Evolutionary conservation across 2,113 vertebrate genomes (phyloP).

Genomic region (Telmatochromis sp.): DNA sequence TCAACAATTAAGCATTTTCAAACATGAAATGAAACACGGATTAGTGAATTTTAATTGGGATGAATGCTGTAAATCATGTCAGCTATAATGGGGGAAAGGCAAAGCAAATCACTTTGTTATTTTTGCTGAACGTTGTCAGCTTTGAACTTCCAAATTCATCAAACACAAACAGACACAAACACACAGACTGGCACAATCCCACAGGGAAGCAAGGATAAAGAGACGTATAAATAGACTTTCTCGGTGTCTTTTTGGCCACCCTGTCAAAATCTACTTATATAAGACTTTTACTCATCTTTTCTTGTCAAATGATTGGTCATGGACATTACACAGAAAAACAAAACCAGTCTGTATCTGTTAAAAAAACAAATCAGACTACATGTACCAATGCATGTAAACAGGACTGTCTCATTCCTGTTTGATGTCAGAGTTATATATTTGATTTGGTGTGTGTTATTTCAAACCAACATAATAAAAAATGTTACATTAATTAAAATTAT

Average conservation of each 20-base stretch:
- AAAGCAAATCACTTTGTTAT: constrained; percentile 5
- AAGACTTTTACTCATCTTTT: constrained; percentile 50
- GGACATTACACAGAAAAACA: constrained; percentile 10
- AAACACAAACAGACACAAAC: constrained; percentile 10
- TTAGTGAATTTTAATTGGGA: not conserved
- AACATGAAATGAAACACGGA: not conserved
- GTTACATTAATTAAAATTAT: not conserved
- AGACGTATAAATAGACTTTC: constrained; percentile 43
- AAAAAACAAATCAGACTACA: not conserved
- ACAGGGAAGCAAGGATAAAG: constrained; percentile 32
- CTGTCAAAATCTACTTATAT: constrained; percentile 43
- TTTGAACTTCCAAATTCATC: constrained; percentile 32
- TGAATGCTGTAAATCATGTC: not conserved
- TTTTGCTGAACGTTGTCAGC: constrained; percentile 14
- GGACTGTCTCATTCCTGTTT: not conserved
- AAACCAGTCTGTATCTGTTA: not conserved
- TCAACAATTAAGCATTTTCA: not conserved
- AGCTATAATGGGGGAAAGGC: not conserved
- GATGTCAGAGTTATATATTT: not conserved
- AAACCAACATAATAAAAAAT: not conserved
- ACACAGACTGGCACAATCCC: constrained; percentile 2
- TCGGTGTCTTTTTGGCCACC: constrained; percentile 31
- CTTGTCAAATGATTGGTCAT: constrained; percentile 43
- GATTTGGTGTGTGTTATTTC: not conserved
- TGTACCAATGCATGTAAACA: not conserved